Base-by-base conservation (phyloP, 2,113 vertebrate species). In the Mesoclemmys tuberculata region DNA sequence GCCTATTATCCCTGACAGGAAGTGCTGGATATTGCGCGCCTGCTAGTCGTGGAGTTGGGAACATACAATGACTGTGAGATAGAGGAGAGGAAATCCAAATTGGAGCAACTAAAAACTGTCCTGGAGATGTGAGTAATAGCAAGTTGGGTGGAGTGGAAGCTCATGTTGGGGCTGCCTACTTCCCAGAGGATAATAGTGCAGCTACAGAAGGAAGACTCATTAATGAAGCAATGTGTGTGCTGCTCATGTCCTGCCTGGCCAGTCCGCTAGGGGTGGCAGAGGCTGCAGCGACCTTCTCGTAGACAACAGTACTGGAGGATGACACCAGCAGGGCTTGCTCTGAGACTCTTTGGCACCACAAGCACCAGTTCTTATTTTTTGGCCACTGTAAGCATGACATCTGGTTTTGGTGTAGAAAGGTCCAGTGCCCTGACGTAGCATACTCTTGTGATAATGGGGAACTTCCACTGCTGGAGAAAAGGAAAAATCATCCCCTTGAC, bases 41-140 rank as follows among this genome's bases (percentile, higher is more conserved):
- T 98, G 97, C 97, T 99, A n/a, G 95, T 99, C 81, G 98, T 98
- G 95, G 99, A 99, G 86, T 98, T 99, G 89, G 99, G 98, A 61
- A 98, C 98, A 64, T 98, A 99, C 86, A 98, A 98, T 5, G 98
- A 99, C 80, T 98, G 98, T 51, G 99, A 99, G 97, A 99, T 99
- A 1, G 99, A 99, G 93, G 99, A 99, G 98, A 99, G 99, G 94
- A 99, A 98, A 88, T 99, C 98, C 91, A 99, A 99, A 95, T 98
- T 99, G 96, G 99, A 99, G 85, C 99, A 99, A 96, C 98, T 99
- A 88, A 99, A 99, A 97, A 99, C 99, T 0, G 99, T 99, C 95
- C 96, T 99, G 97, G 99, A 99, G 98, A 99, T 99, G 99, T 99
- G 98, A 99, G 99, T 96, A 46, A 85, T 55, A 56, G 94, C 48